Evolutionary conservation across 2,888 invertebrate genomes (phyloP), one percentile per base, ranked within the genome.

Genomic region (Eretmocerus hayati): DNA sequence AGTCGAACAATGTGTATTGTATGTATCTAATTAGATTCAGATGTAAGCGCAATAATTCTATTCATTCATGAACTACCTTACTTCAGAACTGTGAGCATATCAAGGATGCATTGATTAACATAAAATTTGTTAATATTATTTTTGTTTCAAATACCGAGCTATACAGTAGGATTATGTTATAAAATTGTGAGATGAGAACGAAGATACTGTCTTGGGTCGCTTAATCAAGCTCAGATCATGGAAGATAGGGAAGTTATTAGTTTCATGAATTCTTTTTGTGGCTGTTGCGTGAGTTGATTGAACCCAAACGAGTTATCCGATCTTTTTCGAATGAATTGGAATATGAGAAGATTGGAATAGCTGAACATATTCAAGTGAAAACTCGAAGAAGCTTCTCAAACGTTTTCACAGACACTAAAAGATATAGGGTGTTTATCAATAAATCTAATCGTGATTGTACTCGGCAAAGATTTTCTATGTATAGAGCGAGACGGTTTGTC

Each of bases 1-100:
- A 59, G 61, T 55, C 60, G 64, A 64, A 64, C 62, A 62, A 68
- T 63, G 65, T 68, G 63, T 69, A 68, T 70, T 67, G 65, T 70
- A 65, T 71, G 70, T 70, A 70, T 58, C 69, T 71, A 70, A 54
- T 63, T 66, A 63, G 63, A 63, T 19, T 15, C 61, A 65, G 48
- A 50, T 50, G 51, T 51, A 54, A 48, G 53, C 53, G 53, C 53
- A 54, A 54, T 54, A 54, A 50, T 54, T 54, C 48, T 51, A 54
- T 53, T 53, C 50, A 50, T 49, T 44, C 42, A 53, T 50, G 53
- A 47, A 41, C 50, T 50, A 53, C 45, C 44, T 50, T 49, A 52
- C 49, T 48, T 50, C 47, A 50, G 50, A 50, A 44, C 26, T 35
- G 42, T 44, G 39, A 48, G 42, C 39, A n/a, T n/a, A n/a, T n/a